Evolutionary conservation across 2,113 vertebrate species (phyloP), one percentile per base, ranked within the genome.

Genomic region (Oenanthe melanoleuca): DNA sequence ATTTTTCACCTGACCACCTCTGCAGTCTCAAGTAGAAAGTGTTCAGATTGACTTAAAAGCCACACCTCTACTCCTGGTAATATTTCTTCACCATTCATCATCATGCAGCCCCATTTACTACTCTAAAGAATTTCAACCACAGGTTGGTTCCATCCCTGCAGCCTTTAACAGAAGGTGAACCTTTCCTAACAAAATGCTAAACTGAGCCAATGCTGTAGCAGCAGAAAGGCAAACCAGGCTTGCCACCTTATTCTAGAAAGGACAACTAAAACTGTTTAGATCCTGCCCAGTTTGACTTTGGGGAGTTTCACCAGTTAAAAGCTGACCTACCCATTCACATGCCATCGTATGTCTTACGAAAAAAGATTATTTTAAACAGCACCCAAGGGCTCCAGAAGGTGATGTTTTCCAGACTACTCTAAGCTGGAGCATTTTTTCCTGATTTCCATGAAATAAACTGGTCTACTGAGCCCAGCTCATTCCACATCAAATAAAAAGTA

Each of bases 391-490:
- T 85, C 42, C 71, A 82, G 45, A 64, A 59, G 33, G 79, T 49
- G 37, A 71, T 17, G 61, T 67, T 72, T 96, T 71, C 37, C 83
- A 84, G 65, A 14, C 40, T 55, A 21, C 50, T 61, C 11, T 33
- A 81, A 64, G 3, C 12, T 70, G 45, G 6, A 4, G 1, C 0
- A 0, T 10, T 71, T 70, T 75, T 29, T 1, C 34, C 19, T 6
- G 3, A 47, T 74, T 91, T 60, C 40, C 18, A 69, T n/a, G 3
- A 64, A 85, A 34, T 11, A 61, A 24, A 17, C 42, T 77, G 7
- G 56, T 82, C 67, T 89, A 22, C 5, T 82, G 14, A 33, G 20
- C 22, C 37, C 75, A 72, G 45, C 22, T 87, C 53, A 50, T 34
- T 59, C 63, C 63, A 5, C 25, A 79, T 74, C 61, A 92, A 69